Conservation (phyloP, 2,888 invertebrate genomes). For the Leptopterna dolabrata region DNA sequence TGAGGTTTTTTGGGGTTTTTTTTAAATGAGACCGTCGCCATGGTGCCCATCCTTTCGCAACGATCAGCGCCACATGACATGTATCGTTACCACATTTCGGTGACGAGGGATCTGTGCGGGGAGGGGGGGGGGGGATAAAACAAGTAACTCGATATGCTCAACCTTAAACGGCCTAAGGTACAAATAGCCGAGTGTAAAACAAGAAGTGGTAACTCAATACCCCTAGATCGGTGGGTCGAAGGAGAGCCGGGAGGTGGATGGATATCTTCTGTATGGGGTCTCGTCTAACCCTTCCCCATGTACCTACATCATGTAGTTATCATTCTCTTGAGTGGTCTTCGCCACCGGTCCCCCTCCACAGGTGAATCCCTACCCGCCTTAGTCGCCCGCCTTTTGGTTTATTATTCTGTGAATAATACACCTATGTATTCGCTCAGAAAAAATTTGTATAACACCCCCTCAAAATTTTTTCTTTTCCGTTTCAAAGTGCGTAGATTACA, state of each 20-base stretch:
- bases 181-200: conserved; percentile 51
- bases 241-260: not conserved
- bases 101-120: not conserved
- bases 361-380: not conserved
- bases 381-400: not conserved
- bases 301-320: conserved; percentile 47
- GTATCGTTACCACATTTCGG: not conserved
- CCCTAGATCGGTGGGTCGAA: not conserved
- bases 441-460: too few species aligned
- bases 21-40: not conserved
- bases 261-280: not conserved
- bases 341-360: conserved; percentile 19
- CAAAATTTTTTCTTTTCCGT: too few species aligned
- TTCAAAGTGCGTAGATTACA: too few species aligned
- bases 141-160: conserved; percentile 26
- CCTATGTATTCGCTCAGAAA: too few species aligned
- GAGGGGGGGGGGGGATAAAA: not conserved
- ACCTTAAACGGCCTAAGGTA: conserved; percentile 38
- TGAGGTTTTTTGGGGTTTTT: not conserved
- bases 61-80: conserved; percentile 14
- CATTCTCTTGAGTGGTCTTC: conserved; percentile 31
- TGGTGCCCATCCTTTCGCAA: not conserved
- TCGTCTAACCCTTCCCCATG: conserved; percentile 17
- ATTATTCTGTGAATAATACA: too few species aligned
- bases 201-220: conserved; percentile 52